Evolutionary conservation across 2,113 vertebrate species (phyloP).

Genomic region (Salvelinus fontinalis): DNA sequence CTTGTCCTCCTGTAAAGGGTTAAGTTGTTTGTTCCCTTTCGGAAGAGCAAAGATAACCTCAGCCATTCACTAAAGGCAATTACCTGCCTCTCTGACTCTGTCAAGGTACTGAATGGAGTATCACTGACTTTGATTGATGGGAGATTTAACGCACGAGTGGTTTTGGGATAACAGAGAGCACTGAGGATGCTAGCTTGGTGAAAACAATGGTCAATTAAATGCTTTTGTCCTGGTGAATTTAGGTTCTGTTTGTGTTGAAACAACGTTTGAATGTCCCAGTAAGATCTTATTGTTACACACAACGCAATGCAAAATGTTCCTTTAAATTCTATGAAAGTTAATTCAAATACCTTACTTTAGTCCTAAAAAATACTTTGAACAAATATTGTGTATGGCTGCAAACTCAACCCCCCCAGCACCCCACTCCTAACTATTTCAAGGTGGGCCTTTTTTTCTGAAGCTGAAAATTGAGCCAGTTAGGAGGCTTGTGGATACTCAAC

Average conservation of each 20-base stretch:
- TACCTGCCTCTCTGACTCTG: neutral
- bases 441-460: constrained; percentile 47
- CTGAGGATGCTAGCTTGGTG: neutral
- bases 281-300: neutral
- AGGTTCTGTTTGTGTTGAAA: no score
- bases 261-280: constrained; percentile 30
- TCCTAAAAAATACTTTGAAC: constrained; percentile 37
- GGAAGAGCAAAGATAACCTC: no score
- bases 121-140: neutral
- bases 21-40: no score
- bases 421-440: constrained; percentile 52
- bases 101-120: neutral
- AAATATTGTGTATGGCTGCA: constrained; percentile 65
- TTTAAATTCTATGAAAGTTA: constrained; percentile 33
- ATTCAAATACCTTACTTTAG: constrained; percentile 9
- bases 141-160: neutral
- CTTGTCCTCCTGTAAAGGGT: no score
- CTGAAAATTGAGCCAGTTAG: constrained; percentile 62
- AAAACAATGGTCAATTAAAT: no score
- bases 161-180: neutral
- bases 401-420: constrained; percentile 21
- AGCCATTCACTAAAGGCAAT: neutral
- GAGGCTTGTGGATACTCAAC: constrained; percentile 46
- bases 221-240: no score
- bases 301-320: constrained; percentile 30